Conservation (phyloP, 2,797 vertebrate species). For the Rhabdophis nuchalis region DNA sequence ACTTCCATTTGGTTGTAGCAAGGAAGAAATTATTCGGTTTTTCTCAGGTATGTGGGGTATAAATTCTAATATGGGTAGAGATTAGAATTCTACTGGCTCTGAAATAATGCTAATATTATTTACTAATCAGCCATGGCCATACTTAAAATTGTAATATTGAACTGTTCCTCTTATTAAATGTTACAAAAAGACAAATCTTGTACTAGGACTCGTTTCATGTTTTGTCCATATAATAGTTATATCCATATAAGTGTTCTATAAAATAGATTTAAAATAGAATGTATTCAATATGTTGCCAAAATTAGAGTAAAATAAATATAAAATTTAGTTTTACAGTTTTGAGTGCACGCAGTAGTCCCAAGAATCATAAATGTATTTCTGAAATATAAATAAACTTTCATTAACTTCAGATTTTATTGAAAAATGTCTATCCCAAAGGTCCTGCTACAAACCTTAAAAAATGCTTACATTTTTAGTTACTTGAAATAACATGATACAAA, state of each 20-base stretch:
- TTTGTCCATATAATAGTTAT: not conserved
- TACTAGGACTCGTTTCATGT: not conserved
- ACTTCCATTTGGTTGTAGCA: constrained; percentile 98
- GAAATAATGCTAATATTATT: constrained; percentile 14
- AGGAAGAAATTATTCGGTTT: constrained; percentile 99
- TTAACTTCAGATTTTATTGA: not conserved
- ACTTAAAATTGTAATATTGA: not conserved
- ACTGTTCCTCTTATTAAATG: constrained; percentile 25
- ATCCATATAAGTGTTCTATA: not conserved
- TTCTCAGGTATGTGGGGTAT: constrained; percentile 89
- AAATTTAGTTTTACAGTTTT: not conserved
- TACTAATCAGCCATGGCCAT: not conserved
- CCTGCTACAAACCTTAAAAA: not conserved
- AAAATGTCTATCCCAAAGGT: not conserved
- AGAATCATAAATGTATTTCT: constrained; percentile 8
- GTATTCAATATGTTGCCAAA: not conserved
- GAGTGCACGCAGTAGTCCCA: not conserved
- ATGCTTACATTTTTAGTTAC: constrained; percentile 22
- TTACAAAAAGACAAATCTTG: constrained; percentile 20
- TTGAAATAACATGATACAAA: constrained; percentile 33
- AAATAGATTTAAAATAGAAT: not conserved
- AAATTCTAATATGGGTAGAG: constrained; percentile 46
- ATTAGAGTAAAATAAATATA: not conserved
- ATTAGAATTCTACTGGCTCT: constrained; percentile 14
- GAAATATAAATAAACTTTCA: not conserved